Base-by-base conservation (phyloP, 2,113 vertebrate species). In the Sorex araneus region DNA sequence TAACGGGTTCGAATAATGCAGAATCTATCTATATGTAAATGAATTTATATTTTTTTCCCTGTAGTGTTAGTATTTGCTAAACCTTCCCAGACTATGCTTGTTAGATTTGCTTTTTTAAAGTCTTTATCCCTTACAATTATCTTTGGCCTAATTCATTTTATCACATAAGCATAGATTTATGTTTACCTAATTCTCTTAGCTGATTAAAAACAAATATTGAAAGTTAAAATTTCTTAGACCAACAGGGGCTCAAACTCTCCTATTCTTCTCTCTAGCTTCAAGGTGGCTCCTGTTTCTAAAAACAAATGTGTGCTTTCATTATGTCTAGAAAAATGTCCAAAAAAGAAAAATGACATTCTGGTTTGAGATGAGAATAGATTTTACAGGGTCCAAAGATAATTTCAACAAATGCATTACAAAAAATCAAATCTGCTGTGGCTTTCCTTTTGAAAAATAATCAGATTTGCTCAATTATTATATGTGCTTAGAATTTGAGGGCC, bases 61-160 rank as follows among this genome's bases (percentile, higher is more conserved):
- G 69, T 28, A 21, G 32, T 43, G 18, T 73, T 86, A 40, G 3
- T 69, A 4, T 84, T 95, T 95, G 60, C 89, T 92, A 90, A 95
- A 93, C 83, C 91, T 86, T 28, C 28, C 73, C 11, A 57, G 75
- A 63, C 81, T 94, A 15, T 87, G 86, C 75, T 95, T 91, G 91
- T 63, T 43, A 67, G 70, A 73, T 76, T 96, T 96, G 28, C 60
- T 94, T 96, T 96, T 40, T 86, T 93, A 32, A 83, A 63, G 87
- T 96, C 60, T 89, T 94, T 94, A 89, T 78, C 47, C 73, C 0
- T 32, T 64, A 69, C 15, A 87, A 16, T 89, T 80, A 92, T 93
- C 86, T 95, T 96, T 96, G 94, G 74, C 54, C 50, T 73, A 45
- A 81, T 73, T 84, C 32, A 83, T 84, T 90, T 83, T 34, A 91